phyloP scores from a whole-genome alignment of 2,797 vertebrate genomes.

The Tapera naevia region DNA sequence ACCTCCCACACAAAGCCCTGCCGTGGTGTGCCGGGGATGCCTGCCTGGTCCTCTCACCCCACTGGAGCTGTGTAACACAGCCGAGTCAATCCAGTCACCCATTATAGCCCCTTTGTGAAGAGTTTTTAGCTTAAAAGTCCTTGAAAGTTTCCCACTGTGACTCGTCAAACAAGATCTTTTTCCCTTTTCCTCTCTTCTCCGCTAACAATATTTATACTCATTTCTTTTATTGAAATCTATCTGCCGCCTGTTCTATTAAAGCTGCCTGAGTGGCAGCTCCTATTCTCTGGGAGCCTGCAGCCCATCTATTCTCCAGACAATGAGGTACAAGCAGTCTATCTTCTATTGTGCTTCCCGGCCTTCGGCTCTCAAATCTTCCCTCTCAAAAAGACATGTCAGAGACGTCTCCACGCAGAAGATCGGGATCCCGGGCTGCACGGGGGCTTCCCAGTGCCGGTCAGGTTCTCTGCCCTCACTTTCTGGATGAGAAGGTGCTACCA shows the following conservation, averaged over 20 bases:
- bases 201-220: slow-evolving; percentile 78
- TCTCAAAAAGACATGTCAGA: slow-evolving; percentile 40
- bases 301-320: slow-evolving; percentile 80
- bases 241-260: slow-evolving; percentile 71
- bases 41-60: rapidly evolving
- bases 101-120: slow-evolving; percentile 11
- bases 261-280: slow-evolving; percentile 71
- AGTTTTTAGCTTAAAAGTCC: slow-evolving; percentile 60
- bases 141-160: slow-evolving; percentile 69
- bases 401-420: background rate
- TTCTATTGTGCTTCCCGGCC: slow-evolving; percentile 50
- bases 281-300: slow-evolving; percentile 77
- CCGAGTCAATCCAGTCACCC: background rate
- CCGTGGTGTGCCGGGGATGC: rapidly evolving
- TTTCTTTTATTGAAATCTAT: slow-evolving; percentile 77
- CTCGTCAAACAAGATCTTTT: slow-evolving; percentile 60
- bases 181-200: slow-evolving; percentile 59
- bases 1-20: rapidly evolving
- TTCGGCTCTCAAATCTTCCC: slow-evolving; percentile 44
- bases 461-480: background rate
- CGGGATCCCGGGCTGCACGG: background rate
- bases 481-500: rapidly evolving
- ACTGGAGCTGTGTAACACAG: rapidly evolving
- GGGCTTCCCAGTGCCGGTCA: rapidly evolving
- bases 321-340: slow-evolving; percentile 53